Evolutionary conservation across 2,888 invertebrate species (phyloP).

Genomic region (Agonopterix alstromeriana): DNA sequence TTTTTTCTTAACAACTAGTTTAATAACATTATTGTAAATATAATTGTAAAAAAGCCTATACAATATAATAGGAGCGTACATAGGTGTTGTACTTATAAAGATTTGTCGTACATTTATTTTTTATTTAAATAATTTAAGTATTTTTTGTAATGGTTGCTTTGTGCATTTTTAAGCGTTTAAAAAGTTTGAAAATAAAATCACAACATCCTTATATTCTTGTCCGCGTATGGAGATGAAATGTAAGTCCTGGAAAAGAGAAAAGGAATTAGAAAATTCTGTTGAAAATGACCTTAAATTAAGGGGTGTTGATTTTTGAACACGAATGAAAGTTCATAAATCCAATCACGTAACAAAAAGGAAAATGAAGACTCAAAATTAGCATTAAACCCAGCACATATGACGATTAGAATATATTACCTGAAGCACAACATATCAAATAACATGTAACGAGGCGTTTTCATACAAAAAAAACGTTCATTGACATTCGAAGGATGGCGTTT

Average conservation of each 20-base stretch:
- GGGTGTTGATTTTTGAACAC: too few relatives aligned
- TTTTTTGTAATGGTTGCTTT: slow-evolving; percentile 29
- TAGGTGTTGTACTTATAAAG: slow-evolving; percentile 48
- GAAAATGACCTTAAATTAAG: too few relatives aligned
- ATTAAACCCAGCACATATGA: too few relatives aligned
- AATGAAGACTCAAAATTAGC: too few relatives aligned
- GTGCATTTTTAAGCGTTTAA: slow-evolving; percentile 34
- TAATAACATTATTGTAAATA: slow-evolving; percentile 42
- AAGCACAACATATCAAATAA: too few relatives aligned
- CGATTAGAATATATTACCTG: too few relatives aligned
- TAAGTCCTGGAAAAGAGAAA: slow-evolving; percentile 76
- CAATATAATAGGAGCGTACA: slow-evolving; percentile 43
- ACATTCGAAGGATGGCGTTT: too few relatives aligned
- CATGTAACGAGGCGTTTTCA: too few relatives aligned
- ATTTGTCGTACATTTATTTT: slow-evolving; percentile 24
- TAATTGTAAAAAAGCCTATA: slow-evolving; percentile 67
- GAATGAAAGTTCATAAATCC: too few relatives aligned
- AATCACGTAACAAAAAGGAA: too few relatives aligned
- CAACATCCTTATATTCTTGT: slow-evolving; percentile 80
- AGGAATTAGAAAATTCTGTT: not conserved
- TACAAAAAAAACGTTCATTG: too few relatives aligned
- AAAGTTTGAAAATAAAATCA: slow-evolving; percentile 36
- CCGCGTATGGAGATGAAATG: slow-evolving; percentile 80
- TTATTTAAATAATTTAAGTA: slow-evolving; percentile 39
- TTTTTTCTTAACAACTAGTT: slow-evolving; percentile 43